phyloP scores from a whole-genome alignment of 1,140 invertebrate genomes.

The Orussus abietinus region DNA sequence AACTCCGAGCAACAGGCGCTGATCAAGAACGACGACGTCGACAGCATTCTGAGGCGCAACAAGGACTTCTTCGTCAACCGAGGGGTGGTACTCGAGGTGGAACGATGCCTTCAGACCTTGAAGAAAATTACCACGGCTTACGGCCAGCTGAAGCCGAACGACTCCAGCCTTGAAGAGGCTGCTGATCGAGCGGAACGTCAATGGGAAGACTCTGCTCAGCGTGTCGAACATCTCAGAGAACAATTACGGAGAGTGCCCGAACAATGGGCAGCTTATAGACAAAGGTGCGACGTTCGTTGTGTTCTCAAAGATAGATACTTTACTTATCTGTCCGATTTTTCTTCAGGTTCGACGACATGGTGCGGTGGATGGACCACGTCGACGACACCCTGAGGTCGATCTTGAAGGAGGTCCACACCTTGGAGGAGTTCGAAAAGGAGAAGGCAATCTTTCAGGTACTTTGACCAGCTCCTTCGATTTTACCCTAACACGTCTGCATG shows the following conservation, averaged over 20 bases:
- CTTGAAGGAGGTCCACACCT: conserved; percentile 75
- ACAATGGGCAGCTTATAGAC: conserved; percentile 82
- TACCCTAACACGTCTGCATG: no score
- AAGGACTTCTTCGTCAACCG: conserved; percentile 71
- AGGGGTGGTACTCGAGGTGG: conserved; percentile 66
- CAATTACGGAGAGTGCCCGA: conserved; percentile 84
- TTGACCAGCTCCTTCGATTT: no score
- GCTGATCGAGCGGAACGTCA: conserved; percentile 65
- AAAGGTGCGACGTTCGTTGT: conserved; percentile 56
- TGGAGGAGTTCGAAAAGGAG: conserved; percentile 85
- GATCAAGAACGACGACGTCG: conserved; percentile 79
- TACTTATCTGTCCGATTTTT: conserved; percentile 11
- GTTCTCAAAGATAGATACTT: conserved; percentile 1
- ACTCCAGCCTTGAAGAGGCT: conserved; percentile 62
- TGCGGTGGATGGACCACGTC: conserved; percentile 86
- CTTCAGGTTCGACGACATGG: conserved; percentile 73
- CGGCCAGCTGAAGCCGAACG: conserved; percentile 61
- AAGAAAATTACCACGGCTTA: conserved; percentile 66
- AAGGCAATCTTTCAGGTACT: conserved; percentile 86
- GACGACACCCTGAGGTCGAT: conserved; percentile 79
- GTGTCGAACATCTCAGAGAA: conserved; percentile 68
- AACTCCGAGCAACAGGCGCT: conserved; percentile 80
- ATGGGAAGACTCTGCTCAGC: conserved; percentile 69
- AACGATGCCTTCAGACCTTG: conserved; percentile 72
- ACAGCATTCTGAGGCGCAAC: conserved; percentile 72